Conservation (phyloP, 2,888 invertebrate species). For the Rhorus exstirpatorius region DNA sequence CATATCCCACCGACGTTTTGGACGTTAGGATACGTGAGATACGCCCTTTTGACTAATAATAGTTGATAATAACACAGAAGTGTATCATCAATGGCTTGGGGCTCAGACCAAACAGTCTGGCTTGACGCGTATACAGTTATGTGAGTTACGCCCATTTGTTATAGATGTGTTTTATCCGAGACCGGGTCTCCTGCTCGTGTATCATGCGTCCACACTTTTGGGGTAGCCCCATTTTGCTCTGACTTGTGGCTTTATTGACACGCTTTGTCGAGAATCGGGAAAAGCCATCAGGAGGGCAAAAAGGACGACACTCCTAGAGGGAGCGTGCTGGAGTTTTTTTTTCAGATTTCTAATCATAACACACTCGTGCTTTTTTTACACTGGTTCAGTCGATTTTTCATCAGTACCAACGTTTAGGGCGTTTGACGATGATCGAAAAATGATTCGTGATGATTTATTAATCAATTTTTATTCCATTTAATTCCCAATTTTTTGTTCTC, state of each 20-base stretch:
- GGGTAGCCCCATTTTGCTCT: slow-evolving; percentile 11
- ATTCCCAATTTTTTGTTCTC: no score
- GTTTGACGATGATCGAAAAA: no score
- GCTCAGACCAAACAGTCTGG: no score
- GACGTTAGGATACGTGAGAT: not conserved
- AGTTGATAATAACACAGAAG: no score
- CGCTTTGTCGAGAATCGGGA: slow-evolving; percentile 10
- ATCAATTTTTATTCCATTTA: not conserved
- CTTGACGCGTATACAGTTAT: no score
- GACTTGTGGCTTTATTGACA: slow-evolving; percentile 50
- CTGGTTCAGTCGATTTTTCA: no score
- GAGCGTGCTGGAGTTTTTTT: not conserved
- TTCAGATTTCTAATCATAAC: no score
- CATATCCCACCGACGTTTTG: not conserved
- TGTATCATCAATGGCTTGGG: no score
- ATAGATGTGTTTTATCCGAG: not conserved
- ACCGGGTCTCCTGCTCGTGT: not conserved
- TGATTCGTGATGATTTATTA: not conserved
- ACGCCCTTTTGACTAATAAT: not conserved
- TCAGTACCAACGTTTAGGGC: no score
- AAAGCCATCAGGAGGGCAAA: not conserved
- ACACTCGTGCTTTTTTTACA: no score
- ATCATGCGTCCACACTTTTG: not conserved
- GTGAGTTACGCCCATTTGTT: no score
- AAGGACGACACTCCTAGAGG: not conserved